A percentile compares a stretch with the other conserved stretches of the same genome.
phyloP scores from a whole-genome alignment of 2,888 invertebrate genomes.

The Sipha maydis region DNA sequence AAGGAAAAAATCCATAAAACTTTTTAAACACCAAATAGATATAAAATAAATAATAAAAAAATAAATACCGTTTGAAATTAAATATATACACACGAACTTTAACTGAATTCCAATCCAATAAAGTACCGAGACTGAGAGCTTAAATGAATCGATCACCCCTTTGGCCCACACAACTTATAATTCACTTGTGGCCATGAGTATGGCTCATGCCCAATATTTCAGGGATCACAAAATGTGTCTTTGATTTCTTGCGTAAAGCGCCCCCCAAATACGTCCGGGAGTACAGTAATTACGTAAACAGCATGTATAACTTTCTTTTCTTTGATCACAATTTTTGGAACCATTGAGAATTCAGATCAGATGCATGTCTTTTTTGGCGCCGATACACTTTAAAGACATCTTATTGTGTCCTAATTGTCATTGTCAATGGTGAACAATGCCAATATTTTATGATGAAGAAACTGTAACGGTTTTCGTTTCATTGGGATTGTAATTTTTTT shows the following conservation, averaged over 20 bases:
- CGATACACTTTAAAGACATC: constrained; percentile 28
- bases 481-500: constrained; percentile 22
- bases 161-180: constrained; percentile 57
- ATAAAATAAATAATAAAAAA: not conserved
- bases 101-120: constrained; percentile 49
- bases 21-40: not conserved
- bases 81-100: constrained; percentile 42
- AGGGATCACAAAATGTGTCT: constrained; percentile 37
- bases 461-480: constrained; percentile 46
- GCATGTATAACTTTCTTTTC: not conserved
- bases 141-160: constrained; percentile 58
- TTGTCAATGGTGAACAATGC: constrained; percentile 60
- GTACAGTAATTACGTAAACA: not conserved
- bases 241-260: constrained; percentile 1
- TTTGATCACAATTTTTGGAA: constrained; percentile 39
- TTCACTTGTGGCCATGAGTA: constrained; percentile 51
- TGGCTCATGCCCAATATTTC: constrained; percentile 56
- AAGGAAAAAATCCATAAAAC: not conserved
- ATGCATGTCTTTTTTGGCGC: constrained; percentile 48
- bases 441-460: constrained; percentile 50
- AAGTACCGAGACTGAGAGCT: constrained; percentile 43
- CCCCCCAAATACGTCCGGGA: constrained; percentile 8
- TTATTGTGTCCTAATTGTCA: constrained; percentile 61
- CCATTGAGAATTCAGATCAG: constrained; percentile 53
- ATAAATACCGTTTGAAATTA: constrained; percentile 11